A percentile compares a stretch with the other conserved stretches of the same genome.
These are phyloP conservation scores for Hemiprocne comata DNA, from an alignment of 2,113 vertebrate genomes.

Conservation along the genomic window DNA sequence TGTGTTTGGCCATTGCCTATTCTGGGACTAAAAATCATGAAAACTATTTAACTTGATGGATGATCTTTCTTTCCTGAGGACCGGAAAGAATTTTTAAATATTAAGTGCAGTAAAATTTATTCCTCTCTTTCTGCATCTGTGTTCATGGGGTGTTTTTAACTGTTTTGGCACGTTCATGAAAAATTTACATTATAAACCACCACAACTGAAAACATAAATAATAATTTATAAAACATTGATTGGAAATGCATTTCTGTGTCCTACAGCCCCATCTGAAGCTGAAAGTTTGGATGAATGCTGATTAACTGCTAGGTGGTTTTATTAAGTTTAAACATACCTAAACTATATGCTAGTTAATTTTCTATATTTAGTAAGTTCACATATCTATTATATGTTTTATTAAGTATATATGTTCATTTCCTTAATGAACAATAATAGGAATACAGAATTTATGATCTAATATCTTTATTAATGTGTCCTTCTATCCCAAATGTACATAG, in stretches of 20 bases:
- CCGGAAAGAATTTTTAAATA: constrained; percentile 23
- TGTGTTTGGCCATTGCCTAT: constrained; percentile 8
- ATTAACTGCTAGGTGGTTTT: neutral
- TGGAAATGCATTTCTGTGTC: neutral
- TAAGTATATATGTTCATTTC: neutral
- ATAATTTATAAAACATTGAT: neutral
- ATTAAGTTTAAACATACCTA: neutral
- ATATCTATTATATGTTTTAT: neutral
- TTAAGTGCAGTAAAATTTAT: constrained; percentile 11
- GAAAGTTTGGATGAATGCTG: neutral
- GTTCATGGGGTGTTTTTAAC: neutral
- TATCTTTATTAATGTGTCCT: neutral
- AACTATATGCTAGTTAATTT: neutral
- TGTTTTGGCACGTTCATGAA: neutral
- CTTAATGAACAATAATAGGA: neutral
- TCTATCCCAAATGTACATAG: neutral
- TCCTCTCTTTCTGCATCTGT: neutral
- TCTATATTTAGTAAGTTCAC: neutral
- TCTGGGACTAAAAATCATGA: constrained; percentile 43
- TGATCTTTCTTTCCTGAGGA: neutral
- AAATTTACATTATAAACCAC: neutral
- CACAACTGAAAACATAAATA: neutral
- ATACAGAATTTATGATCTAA: neutral
- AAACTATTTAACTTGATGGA: neutral
- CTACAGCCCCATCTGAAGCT: neutral